A percentile compares a stretch with the other conserved stretches of the same genome.
Evolutionary conservation across 2,888 invertebrate species (phyloP).

Genomic region (Hipparchia sbordonii): DNA sequence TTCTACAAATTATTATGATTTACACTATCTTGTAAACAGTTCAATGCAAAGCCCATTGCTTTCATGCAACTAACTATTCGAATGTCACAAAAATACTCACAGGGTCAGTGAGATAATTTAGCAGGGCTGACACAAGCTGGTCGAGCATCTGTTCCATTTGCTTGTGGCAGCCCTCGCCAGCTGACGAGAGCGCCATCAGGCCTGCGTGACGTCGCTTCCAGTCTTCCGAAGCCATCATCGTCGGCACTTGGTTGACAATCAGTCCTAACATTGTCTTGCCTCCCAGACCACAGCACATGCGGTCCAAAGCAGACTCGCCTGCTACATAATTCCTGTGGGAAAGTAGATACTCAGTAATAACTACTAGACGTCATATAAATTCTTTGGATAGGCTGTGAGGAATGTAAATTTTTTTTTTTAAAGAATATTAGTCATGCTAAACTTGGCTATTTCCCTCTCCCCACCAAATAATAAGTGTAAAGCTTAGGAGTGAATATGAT

Average conservation of each 20-base stretch:
- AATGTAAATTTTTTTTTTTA: too few species aligned
- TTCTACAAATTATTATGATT: too few species aligned
- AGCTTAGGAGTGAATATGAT: too few species aligned
- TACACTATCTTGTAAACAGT: too few species aligned
- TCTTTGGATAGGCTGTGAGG: too few species aligned
- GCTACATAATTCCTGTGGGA: conserved; percentile 92
- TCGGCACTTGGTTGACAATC: conserved; percentile 92
- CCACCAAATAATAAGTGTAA: too few species aligned
- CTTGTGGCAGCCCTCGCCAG: conserved; percentile 99
- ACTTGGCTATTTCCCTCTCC: too few species aligned
- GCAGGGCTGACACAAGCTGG: conserved; percentile 95
- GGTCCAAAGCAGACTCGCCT: conserved; percentile 97
- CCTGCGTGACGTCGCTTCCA: conserved; percentile 98
- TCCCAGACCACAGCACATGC: conserved; percentile 98
- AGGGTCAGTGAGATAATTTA: conserved; percentile 92
- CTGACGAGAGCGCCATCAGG: conserved; percentile 98
- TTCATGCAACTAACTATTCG: too few species aligned
- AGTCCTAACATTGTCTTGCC: conserved; percentile 95
- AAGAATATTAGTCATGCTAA: too few species aligned
- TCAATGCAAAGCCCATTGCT: too few species aligned
- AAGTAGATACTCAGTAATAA: neutral
- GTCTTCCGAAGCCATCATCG: conserved; percentile 91
- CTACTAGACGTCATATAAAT: too few species aligned
- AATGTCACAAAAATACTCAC: conserved; percentile 74
- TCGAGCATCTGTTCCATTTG: conserved; percentile 98